phyloP scores from a whole-genome alignment of 2,888 invertebrate genomes.

The Pandemis cinnamomeana region DNA sequence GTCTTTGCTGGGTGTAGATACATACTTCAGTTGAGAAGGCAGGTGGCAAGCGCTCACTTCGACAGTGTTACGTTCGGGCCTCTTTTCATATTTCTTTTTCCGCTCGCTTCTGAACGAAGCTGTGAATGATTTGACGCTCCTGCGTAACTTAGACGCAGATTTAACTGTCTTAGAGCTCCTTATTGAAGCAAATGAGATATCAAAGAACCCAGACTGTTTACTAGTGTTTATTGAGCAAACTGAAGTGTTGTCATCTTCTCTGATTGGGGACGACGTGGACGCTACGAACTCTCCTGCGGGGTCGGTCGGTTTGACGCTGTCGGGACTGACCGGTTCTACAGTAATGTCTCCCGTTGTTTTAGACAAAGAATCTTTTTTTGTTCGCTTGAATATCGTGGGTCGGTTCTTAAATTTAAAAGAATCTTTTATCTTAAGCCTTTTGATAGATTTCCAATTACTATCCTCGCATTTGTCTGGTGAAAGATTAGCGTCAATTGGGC shows the following conservation, averaged over 20 bases:
- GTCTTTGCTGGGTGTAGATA: slow-evolving; percentile 72
- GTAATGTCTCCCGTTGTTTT: slow-evolving; percentile 75
- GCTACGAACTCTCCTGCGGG: slow-evolving; percentile 76
- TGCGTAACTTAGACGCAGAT: slow-evolving; percentile 77
- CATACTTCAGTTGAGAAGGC: slow-evolving; percentile 64
- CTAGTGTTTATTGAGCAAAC: slow-evolving; percentile 79
- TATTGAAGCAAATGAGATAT: slow-evolving; percentile 78
- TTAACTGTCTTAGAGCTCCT: slow-evolving; percentile 77
- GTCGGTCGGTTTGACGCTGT: slow-evolving; percentile 74
- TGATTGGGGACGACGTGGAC: slow-evolving; percentile 78
- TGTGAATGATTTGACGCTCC: slow-evolving; percentile 82
- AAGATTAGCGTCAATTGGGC: slow-evolving; percentile 67
- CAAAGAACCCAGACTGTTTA: slow-evolving; percentile 81
- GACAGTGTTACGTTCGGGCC: slow-evolving; percentile 72
- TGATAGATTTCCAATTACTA: slow-evolving; percentile 81
- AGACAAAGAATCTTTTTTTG: slow-evolving; percentile 74
- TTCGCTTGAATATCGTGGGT: slow-evolving; percentile 78
- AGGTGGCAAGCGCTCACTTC: slow-evolving; percentile 73
- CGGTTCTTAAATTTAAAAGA: slow-evolving; percentile 81
- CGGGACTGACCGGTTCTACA: slow-evolving; percentile 75
- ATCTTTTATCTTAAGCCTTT: slow-evolving; percentile 80
- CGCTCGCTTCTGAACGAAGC: slow-evolving; percentile 81
- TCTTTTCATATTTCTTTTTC: slow-evolving; percentile 81
- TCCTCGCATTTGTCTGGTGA: slow-evolving; percentile 80
- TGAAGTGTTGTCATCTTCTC: slow-evolving; percentile 78